Base-by-base conservation (phyloP, 2,888 invertebrate genomes). In the Falcaria lacertinaria region DNA sequence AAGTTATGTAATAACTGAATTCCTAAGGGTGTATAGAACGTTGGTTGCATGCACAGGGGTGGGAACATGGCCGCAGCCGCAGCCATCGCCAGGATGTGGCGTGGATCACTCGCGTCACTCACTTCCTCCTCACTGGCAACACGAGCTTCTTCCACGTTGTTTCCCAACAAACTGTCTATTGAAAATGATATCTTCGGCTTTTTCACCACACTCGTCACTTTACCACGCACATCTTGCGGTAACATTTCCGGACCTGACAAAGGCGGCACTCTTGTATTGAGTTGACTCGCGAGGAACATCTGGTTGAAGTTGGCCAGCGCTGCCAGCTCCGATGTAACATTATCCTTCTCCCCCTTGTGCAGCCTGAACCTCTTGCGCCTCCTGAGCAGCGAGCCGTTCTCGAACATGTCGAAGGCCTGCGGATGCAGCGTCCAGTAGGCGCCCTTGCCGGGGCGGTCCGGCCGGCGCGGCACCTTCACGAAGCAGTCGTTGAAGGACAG, bases 401-500 rank as follows among this genome's bases (percentile, higher is more conserved):
- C 96, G 75, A 96, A 96, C 96, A 96, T 96, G 74, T 94, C 94
- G 60, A 94, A 92, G 19, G 94, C 94, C 64, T 93, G 93, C 14
- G 95, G 95, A 69, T 96, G 95, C 41, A 96, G 89, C 11, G 95
- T 94, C 96, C 96, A 96, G 80, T 95, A 96, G 48, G 95, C 94
- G 19, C 95, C 95, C 80, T 96, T 96, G 37, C 96, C 96, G 8
- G 96, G 96, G 33, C 94, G 86, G 80, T 94, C 95, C 19, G 94
- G 94, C 36, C 94, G 89, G 22, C 95, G 90, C 43, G 95, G 96
- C 60, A 93, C 93, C 91, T 98, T 98, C 70, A 98, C 95, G 86
- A 98, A 98, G 84, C 98, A 98, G 88, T 98, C 98, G 87, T 98
- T 98, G 91, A 98, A 98, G 47, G 97, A 97, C 45, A 98, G 90